A percentile compares a stretch with the other conserved stretches of the same genome.
These are phyloP conservation scores for Scatophagus argus DNA, from an alignment of 2,113 vertebrate genomes.

Conservation along the genomic window DNA sequence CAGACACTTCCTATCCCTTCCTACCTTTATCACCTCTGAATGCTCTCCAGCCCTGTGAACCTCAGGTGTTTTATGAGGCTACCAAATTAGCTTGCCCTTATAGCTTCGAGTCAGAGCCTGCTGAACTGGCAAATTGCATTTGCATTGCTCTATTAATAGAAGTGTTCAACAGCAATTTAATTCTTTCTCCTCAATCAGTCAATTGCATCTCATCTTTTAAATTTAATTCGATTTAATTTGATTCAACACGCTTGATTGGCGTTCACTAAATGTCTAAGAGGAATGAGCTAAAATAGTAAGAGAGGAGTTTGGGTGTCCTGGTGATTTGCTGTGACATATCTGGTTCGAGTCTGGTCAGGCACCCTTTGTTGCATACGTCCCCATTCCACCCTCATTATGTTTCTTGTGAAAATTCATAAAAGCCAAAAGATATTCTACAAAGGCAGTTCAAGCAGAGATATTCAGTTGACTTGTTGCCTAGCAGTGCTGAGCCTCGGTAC, in stretches of 20 bases:
- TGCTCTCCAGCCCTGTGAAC: slow-evolving; percentile 56
- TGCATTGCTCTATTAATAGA: slow-evolving; percentile 73
- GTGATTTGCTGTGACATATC: not conserved
- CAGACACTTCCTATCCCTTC: not conserved
- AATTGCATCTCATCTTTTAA: slow-evolving; percentile 28
- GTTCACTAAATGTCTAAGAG: not conserved
- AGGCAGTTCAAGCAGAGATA: not conserved
- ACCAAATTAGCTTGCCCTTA: slow-evolving; percentile 75
- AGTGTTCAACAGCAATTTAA: slow-evolving; percentile 75
- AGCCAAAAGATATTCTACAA: not conserved
- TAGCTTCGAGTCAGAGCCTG: slow-evolving; percentile 69
- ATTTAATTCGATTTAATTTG: slow-evolving; percentile 41
- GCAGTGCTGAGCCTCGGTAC: not conserved
- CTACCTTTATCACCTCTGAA: slow-evolving; percentile 48
- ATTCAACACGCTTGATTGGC: slow-evolving; percentile 41
- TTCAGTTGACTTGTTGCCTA: not conserved
- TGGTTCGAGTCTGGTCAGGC: not conserved
- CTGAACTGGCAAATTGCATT: slow-evolving; percentile 84
- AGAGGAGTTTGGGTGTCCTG: not conserved
- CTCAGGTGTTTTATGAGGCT: slow-evolving; percentile 67
- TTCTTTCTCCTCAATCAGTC: slow-evolving; percentile 41
- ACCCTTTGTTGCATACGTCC: not conserved
- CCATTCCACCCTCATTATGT: not conserved
- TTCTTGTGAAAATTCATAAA: not conserved
- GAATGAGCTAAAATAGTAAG: not conserved